Percentiles rank a stretch among this genome's conserved stretches.
phyloP scores from a whole-genome alignment of 2,113 vertebrate genomes.

The Salminus brasiliensis region DNA sequence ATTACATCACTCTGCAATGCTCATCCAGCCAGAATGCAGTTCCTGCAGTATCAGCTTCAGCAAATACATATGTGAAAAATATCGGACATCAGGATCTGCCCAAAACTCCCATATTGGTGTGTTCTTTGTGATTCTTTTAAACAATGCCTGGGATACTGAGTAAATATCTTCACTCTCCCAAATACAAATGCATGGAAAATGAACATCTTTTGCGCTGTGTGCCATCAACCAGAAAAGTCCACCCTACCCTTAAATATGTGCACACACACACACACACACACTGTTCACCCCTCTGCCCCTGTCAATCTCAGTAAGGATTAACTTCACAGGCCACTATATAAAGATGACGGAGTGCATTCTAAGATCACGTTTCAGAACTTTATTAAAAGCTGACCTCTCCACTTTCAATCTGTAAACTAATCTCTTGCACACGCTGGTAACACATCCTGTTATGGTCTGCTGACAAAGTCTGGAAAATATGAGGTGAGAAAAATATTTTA shows the following conservation, averaged over 20 bases:
- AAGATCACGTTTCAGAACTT: slow-evolving; percentile 57
- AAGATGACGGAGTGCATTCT: slow-evolving; percentile 14
- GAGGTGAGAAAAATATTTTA: neutral
- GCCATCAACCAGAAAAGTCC: too few relatives aligned
- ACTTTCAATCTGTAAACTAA: slow-evolving; percentile 70
- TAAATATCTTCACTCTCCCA: too few relatives aligned
- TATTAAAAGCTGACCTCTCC: slow-evolving; percentile 71
- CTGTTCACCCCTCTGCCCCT: slow-evolving; percentile 13
- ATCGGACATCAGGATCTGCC: too few relatives aligned
- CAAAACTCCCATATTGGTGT: too few relatives aligned
- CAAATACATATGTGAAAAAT: too few relatives aligned
- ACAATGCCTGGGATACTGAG: too few relatives aligned
- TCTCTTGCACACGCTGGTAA: slow-evolving; percentile 42
- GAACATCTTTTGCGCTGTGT: too few relatives aligned
- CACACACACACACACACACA: neutral
- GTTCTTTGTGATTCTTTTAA: too few relatives aligned
- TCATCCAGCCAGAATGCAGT: too few relatives aligned
- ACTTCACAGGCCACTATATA: slow-evolving; percentile 43
- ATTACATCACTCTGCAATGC: too few relatives aligned
- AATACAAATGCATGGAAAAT: too few relatives aligned
- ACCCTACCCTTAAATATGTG: neutral
- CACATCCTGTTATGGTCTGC: neutral
- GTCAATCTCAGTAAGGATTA: slow-evolving; percentile 49
- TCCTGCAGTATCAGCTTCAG: too few relatives aligned
- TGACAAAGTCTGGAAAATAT: neutral